Evolutionary conservation across 2,888 invertebrate species (phyloP), one percentile per base, ranked within the genome.

Genomic region (Criorhina ranunculi): DNA sequence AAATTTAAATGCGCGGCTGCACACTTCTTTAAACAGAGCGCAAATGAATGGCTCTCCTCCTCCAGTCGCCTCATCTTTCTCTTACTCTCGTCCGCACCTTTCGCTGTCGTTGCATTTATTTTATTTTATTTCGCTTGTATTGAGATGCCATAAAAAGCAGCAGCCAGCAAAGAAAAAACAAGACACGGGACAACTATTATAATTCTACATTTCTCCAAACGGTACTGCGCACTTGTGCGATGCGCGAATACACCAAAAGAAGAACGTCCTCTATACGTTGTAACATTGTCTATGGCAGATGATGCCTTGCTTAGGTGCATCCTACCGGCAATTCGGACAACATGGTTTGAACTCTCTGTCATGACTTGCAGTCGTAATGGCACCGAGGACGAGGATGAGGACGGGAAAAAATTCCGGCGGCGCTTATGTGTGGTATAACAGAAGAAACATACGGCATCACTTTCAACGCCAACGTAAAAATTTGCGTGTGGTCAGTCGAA

Each of bases 381-480:
- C 7, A 12, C 12, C 7, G 46, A 46, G 46, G 55, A 42, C 11
- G 35, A 12, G 24, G 17, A 29, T 55, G 33, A 53, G 33, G 51
- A n/a, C 12, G 31, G 15, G 24, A 29, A 60, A 59, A 64, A 60
- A 82, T 78, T 82, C 82, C 82, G 46, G 79, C 78, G 83, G 83
- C 83, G 73, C 73, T 66, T 80, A 75, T 80, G 59, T 60, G 37
- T 57, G n/a, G 35, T 31, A 76, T 24, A 17, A 49, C 11, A 62
- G 31, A 44, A 70, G 60, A 44, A 59, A 35, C 60, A 49, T 37
- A 67, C 82, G 73, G 79, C 83, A 79, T 85, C 79, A 85, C 79
- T 85, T 85, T 80, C 79, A 85, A 85, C 83, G 83, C 79, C 79
- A 85, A 85, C 83, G 75, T 83, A 64, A 35, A 83, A 79, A 85